Evolutionary conservation across 2,888 invertebrate genomes (phyloP).

Genomic region (Dasysyrphus tricinctus): DNA sequence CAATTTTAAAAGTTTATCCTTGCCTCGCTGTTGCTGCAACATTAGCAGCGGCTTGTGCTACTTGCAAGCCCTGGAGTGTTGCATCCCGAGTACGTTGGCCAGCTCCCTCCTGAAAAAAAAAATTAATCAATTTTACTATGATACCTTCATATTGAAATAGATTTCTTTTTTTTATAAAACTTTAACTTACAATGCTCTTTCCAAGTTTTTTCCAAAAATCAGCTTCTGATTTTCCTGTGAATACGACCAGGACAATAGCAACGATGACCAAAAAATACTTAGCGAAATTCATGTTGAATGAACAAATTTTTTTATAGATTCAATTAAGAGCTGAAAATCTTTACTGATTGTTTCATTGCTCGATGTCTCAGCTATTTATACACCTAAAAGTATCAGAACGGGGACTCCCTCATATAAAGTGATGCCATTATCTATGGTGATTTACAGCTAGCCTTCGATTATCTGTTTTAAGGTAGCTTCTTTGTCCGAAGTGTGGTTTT

Average conservation of each 20-base stretch:
- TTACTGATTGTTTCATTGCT: not conserved
- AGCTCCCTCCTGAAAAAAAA: conserved; percentile 61
- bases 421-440: no score
- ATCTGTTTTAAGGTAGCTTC: not conserved
- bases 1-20: no score
- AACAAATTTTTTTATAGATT: not conserved
- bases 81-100: conserved; percentile 79
- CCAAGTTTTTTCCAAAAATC: conserved; percentile 80
- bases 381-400: not conserved
- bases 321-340: not conserved
- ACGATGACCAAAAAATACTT: conserved; percentile 71
- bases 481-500: not conserved
- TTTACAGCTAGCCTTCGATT: no score
- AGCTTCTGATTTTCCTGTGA: conserved; percentile 79
- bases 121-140: not conserved
- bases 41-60: conserved; percentile 79
- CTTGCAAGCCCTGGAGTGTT: conserved; percentile 77
- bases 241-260: conserved; percentile 78
- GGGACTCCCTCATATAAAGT: not conserved
- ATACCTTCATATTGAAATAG: not conserved
- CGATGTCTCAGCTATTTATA: not conserved
- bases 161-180: not conserved
- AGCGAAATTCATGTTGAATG: conserved; percentile 60
- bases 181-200: conserved; percentile 78
- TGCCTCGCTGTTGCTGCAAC: conserved; percentile 78